Evolutionary conservation across 2,888 invertebrate genomes (phyloP), one percentile per base, ranked within the genome.

Genomic region (Drosophila villosipedis): DNA sequence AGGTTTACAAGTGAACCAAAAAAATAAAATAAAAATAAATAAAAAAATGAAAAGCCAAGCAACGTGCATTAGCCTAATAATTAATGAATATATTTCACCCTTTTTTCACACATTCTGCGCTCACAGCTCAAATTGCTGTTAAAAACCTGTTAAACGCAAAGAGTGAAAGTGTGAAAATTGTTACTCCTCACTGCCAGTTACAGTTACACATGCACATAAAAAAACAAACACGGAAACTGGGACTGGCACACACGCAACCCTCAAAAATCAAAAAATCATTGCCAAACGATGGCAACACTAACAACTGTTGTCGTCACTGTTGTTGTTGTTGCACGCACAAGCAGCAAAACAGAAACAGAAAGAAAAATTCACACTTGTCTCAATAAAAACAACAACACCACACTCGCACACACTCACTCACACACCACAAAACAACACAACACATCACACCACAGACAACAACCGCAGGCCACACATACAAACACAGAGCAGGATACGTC

Each of bases 351-450:
- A 78, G 68, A 57, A 52, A 73, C 78, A 78, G 66, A 84, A 80
- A 78, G 89, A 81, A 88, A 86, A 88, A 90, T 88, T 88, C 91
- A 89, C 87, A 88, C 91, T 88, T 88, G 91, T 84, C 91, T 84
- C 91, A 89, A 90, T 90, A 86, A 82, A 86, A 84, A 83, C 89
- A 86, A 80, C 69, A 84, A 73, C 63, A 64, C 69, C 43, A 39
- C 68, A 74, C 62, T 14, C 54, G 68, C 57, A 67, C 35, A 47
- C 65, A 73, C 66, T 52, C 65, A 68, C 71, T 83, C 82, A 78
- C 57, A 61, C 73, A 68, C 58, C 57, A 64, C 31, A 65, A 81
- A 77, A 75, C 80, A 65, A 81, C 80, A 75, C 80, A 83, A 69
- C 43, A 41, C 76, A 76, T 62, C 61, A 76, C 73, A 82, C 83